Evolutionary conservation across 2,888 invertebrate genomes (phyloP), one percentile per base, ranked within the genome.

Genomic region (Tinea trinotella): DNA sequence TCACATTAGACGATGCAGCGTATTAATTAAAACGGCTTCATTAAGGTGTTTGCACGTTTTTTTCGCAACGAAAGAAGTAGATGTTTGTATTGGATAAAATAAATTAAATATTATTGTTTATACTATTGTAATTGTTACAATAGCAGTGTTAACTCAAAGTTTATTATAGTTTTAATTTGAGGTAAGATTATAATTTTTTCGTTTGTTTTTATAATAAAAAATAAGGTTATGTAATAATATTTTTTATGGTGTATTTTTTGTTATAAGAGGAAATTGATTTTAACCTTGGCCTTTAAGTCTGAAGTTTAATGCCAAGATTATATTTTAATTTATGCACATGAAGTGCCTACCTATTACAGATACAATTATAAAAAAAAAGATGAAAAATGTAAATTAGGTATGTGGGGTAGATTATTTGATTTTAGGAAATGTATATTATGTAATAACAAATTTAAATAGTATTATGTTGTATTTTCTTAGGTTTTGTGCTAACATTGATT

Each of bases 171-270:
- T 12, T 3, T 15, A n/a, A n/a, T 40, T 40, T 40, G 12, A 6
- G 40, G 40, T 40, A 15, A 40, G 40, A 40, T 13, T 40, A 24
- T 40, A 13, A 7, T 15, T 40, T 13, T 40, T 30, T 30, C n/a
- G n/a, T 30, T 7, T 30, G 7, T 30, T 4, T 13, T n/a, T 40
- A 40, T 15, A n/a, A 35, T 4, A 35, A 12, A 44, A 12, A 4
- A 15, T 46, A 46, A n/a, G 46, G 46, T 46, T 46, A 46, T 46
- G 19, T 46, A 46, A 46, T 36, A 24, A 7, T 7, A 9, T 5
- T 40, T 12, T 40, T 40, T 40, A 3, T n/a, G 13, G 17, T 3
- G 3, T 15, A 12, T 44, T 44, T 44, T 44, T 12, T 44, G 18
- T 44, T 12, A n/a, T 17, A 18, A 5, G 4, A 46, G 19, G n/a